Base-by-base conservation (phyloP, 2,888 invertebrate genomes). In the Cerceris rybyensis region DNA sequence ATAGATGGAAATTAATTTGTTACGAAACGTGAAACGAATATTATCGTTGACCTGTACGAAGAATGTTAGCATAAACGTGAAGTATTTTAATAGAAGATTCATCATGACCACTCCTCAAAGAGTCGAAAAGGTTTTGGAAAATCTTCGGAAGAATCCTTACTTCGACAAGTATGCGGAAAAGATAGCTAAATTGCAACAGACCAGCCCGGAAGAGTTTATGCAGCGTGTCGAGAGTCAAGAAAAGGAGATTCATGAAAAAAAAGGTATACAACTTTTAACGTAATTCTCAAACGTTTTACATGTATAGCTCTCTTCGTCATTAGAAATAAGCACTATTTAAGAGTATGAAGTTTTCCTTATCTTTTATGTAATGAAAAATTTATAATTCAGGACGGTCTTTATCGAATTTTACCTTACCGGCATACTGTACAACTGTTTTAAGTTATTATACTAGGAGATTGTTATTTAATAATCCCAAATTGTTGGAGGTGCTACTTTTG, bases 81-180 rank as follows among this genome's bases (percentile, higher is more conserved):
- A 42, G 55, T 76, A 66, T 67, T 52, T 13, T 41, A 68, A 83
- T n/a, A 83, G 74, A 52, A 84, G 88, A 75, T 80, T 70, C 4
- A 90, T 92, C 60, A 94, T 94, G 94, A 92, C 93, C 0, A 92
- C 93, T 0, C 87, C 90, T 17, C 79, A 86, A 13, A 92, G 92
- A 41, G 90, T 93, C 14, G 93, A 94, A 83, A 93, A 94, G 87
- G 93, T 92, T 0, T 79, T 94, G 5, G 94, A 94, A 14, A 92
- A 93, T 14, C 84, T 95, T 7, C 92, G 93, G 57, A 92, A 90
- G 6, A 98, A 97, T 93, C 97, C 97, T 0, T 97, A 96, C 90
- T 97, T 94, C 88, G 95, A 96, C 16, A 98, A 97, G 89, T 98
- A 98, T 93, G 95, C 96, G 0, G 92, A 94, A 1, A 96, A 97